Conservation (phyloP, 2,797 vertebrate species). For the Sarcoramphus papa region DNA sequence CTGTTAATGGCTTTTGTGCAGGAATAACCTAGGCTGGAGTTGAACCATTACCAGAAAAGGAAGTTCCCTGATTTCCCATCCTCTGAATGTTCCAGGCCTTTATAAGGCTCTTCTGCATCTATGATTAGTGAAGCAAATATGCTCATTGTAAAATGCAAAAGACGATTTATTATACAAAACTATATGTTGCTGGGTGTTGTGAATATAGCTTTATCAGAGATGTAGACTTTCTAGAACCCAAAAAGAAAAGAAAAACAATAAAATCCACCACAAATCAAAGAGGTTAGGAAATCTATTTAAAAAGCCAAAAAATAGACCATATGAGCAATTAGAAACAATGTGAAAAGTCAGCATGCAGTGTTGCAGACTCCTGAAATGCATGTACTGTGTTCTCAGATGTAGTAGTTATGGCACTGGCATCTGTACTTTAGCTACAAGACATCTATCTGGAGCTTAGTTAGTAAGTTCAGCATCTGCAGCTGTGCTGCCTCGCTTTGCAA, state of each 20-base stretch:
- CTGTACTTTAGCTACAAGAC: neutral
- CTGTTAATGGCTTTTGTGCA: neutral
- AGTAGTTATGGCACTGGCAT: neutral
- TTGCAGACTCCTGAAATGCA: neutral
- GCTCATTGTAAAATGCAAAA: neutral
- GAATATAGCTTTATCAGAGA: neutral
- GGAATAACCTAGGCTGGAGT: neutral
- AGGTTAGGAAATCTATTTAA: neutral
- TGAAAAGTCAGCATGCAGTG: neutral
- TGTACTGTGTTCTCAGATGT: neutral
- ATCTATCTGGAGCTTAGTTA: neutral
- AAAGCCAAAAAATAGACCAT: neutral
- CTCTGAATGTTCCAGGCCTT: neutral
- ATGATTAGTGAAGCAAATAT: neutral
- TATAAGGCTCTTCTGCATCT: neutral
- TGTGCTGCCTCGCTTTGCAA: neutral
- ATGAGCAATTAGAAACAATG: neutral
- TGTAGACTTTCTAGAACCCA: neutral
- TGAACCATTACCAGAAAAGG: neutral
- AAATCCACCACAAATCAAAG: neutral
- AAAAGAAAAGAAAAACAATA: neutral
- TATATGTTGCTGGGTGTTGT: neutral
- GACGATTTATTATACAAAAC: neutral
- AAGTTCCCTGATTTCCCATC: neutral
- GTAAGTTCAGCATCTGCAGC: neutral